phyloP scores from a whole-genome alignment of 2,797 vertebrate species.

The Schizothorax lantsangensis region DNA sequence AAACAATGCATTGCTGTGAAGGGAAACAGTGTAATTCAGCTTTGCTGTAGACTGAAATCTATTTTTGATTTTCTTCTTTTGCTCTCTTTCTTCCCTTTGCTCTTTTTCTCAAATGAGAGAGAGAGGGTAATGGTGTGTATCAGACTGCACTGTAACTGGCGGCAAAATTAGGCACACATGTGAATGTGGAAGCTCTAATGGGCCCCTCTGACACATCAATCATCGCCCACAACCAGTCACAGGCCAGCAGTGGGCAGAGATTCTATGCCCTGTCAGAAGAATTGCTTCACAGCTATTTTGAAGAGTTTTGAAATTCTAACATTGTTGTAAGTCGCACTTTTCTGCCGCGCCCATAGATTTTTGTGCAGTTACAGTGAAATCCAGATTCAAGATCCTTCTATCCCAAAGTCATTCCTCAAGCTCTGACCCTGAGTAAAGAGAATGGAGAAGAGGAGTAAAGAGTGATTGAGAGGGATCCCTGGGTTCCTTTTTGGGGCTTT shows the following conservation, averaged over 20 bases:
- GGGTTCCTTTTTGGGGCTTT: conserved; percentile 55
- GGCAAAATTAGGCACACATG: conserved; percentile 76
- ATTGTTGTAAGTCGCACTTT: conserved; percentile 1
- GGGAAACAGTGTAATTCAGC: background rate
- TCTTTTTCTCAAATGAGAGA: conserved; percentile 18
- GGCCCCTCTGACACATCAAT: conserved; percentile 23
- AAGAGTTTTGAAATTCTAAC: conserved; percentile 18
- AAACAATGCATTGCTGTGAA: background rate
- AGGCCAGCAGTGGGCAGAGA: conserved; percentile 15
- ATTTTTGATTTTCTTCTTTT: background rate
- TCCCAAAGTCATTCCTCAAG: background rate
- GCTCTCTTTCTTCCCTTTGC: background rate
- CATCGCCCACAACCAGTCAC: conserved; percentile 29
- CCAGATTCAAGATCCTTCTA: background rate
- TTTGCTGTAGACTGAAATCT: background rate
- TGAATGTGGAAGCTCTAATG: conserved; percentile 54
- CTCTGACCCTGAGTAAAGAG: background rate
- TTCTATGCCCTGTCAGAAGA: conserved; percentile 23
- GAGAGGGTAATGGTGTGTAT: conserved; percentile 21
- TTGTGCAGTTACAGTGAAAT: background rate
- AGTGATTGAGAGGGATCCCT: conserved; percentile 18
- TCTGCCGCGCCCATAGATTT: background rate
- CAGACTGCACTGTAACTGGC: conserved; percentile 78
- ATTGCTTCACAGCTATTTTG: conserved; percentile 42
- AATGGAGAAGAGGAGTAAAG: conserved; percentile 6